Conservation (phyloP, 1,140 invertebrate species). For the Pseudomyrmex cubaensis region DNA sequence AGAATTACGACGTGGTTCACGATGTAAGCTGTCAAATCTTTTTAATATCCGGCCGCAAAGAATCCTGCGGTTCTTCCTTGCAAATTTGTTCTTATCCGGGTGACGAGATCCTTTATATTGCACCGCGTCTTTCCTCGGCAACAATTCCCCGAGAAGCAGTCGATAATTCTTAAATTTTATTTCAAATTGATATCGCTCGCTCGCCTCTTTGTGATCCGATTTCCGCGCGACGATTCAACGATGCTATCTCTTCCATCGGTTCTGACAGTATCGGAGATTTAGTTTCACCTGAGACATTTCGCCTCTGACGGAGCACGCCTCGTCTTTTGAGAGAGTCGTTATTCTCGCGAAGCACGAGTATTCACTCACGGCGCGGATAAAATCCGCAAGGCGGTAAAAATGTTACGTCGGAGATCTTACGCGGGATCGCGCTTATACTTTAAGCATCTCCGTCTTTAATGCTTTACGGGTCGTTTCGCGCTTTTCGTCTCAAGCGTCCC, state of each 20-base stretch:
- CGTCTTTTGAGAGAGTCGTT: slow-evolving; percentile 10
- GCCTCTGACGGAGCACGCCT: slow-evolving; percentile 18
- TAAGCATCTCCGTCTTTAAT: slow-evolving; percentile 8
- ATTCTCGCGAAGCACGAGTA: slow-evolving; percentile 11
- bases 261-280: slow-evolving; percentile 44
- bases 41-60: neutral
- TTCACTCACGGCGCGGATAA: neutral
- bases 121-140: slow-evolving; percentile 5
- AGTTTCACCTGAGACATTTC: slow-evolving; percentile 44
- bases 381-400: slow-evolving; percentile 2
- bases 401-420: slow-evolving; percentile 3
- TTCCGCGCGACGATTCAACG: slow-evolving; percentile 47
- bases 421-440: neutral
- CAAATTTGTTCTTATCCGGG: slow-evolving; percentile 3
- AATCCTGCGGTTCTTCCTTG: neutral
- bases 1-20: neutral
- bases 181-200: slow-evolving; percentile 34
- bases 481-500: neutral
- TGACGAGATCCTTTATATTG: slow-evolving; percentile 9
- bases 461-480: neutral
- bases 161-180: slow-evolving; percentile 6
- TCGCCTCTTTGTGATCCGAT: slow-evolving; percentile 23
- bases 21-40: neutral
- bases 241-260: slow-evolving; percentile 66
- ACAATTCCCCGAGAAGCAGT: neutral